A percentile compares a stretch with the other conserved stretches of the same genome.
Evolutionary conservation across 2,797 vertebrate genomes (phyloP).

Genomic region (Sternotherus odoratus): DNA sequence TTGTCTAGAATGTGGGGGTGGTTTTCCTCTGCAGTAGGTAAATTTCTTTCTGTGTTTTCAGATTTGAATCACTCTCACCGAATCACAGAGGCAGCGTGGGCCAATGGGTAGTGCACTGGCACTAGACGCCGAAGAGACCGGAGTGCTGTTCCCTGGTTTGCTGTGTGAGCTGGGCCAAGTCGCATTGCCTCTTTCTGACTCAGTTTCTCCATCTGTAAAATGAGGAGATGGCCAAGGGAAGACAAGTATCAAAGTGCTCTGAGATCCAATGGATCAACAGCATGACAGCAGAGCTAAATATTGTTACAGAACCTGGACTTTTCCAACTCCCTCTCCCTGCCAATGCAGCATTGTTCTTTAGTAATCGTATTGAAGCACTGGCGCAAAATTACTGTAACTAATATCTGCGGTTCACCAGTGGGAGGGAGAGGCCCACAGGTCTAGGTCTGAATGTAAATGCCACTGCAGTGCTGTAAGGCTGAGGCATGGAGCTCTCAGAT

Average conservation of each 20-base stretch:
- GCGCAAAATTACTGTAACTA: neutral
- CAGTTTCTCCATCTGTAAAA: neutral
- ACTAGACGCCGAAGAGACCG: neutral
- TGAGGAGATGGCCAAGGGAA: neutral
- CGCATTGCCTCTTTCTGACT: neutral
- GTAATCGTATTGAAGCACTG: neutral
- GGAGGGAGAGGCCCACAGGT: neutral
- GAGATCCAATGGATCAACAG: neutral
- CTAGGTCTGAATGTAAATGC: neutral
- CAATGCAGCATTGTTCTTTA: neutral
- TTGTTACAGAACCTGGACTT: neutral
- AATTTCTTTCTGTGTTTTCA: neutral
- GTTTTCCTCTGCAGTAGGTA: neutral
- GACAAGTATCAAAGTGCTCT: neutral
- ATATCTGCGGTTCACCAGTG: neutral
- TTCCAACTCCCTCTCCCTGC: neutral
- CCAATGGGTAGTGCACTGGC: too few species aligned
- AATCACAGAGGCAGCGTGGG: too few species aligned
- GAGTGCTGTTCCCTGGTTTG: neutral
- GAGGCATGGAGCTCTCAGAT: neutral
- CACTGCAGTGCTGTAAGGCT: rapidly evolving
- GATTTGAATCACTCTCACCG: neutral
- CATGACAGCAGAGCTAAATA: neutral
- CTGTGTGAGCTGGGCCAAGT: neutral
- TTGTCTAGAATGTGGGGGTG: neutral